phyloP scores from a whole-genome alignment of 2,797 vertebrate genomes.

The Pyrocephalus nanus region DNA sequence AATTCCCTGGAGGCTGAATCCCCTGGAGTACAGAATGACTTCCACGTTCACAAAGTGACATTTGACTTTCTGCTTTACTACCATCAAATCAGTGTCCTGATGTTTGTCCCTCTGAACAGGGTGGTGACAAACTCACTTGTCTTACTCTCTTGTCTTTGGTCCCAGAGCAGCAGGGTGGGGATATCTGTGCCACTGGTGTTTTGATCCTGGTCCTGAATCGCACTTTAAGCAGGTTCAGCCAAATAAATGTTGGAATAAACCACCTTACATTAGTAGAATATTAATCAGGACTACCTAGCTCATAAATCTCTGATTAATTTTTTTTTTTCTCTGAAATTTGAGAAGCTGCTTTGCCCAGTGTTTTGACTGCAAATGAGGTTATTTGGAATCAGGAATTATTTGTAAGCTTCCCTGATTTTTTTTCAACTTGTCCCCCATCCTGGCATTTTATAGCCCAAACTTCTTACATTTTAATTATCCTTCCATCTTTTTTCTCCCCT shows the following conservation, averaged over 20 bases:
- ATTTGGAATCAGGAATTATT: background rate
- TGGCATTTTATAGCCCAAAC: background rate
- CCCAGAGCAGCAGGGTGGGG: rapidly evolving
- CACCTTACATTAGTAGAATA: background rate
- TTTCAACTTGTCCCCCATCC: background rate
- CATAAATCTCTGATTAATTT: background rate
- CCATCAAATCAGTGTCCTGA: background rate
- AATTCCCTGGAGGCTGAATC: background rate
- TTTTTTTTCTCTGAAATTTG: background rate
- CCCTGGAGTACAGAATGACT: background rate
- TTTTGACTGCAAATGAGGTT: background rate
- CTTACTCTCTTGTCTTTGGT: background rate
- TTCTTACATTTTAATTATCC: background rate
- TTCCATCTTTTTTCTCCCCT: background rate
- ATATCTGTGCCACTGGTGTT: background rate
- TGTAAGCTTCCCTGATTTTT: background rate
- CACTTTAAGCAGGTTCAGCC: background rate
- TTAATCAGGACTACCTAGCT: background rate
- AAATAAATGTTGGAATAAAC: background rate
- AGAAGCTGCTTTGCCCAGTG: background rate
- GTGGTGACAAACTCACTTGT: background rate
- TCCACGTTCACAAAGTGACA: background rate
- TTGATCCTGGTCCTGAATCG: background rate
- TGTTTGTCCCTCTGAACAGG: background rate
- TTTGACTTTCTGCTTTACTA: rapidly evolving